Evolutionary conservation across 2,888 invertebrate species (phyloP).

Genomic region (Nephrocerus scutellatus): DNA sequence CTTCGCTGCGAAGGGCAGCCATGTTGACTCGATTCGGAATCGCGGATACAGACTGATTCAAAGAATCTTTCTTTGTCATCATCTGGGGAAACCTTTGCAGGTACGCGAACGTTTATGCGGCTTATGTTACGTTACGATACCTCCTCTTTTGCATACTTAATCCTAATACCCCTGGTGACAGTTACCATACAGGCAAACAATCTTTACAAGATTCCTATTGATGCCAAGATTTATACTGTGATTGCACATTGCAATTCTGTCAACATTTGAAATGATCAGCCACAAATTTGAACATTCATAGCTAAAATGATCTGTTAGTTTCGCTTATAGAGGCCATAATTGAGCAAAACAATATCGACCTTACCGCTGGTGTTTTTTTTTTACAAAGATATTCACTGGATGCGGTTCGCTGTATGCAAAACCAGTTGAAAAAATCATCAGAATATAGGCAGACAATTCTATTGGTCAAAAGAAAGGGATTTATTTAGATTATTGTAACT

Average conservation of each 20-base stretch:
- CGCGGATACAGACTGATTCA: too few relatives aligned
- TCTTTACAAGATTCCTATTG: conserved; percentile 69
- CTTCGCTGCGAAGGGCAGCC: too few relatives aligned
- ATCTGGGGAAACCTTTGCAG: too few relatives aligned
- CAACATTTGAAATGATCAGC: conserved; percentile 80
- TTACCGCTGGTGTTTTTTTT: conserved; percentile 48
- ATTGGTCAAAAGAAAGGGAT: conserved; percentile 68
- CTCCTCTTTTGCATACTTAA: conserved; percentile 60
- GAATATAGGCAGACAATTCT: conserved; percentile 87
- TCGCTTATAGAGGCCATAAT: conserved; percentile 95
- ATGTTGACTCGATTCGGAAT: too few relatives aligned
- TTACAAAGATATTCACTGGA: conserved; percentile 88
- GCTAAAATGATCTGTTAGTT: conserved; percentile 75
- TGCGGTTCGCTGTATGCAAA: conserved; percentile 96
- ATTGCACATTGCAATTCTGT: conserved; percentile 69
- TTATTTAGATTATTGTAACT: conserved; percentile 71
- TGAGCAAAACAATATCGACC: conserved; percentile 74
- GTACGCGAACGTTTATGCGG: too few relatives aligned
- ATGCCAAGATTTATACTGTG: conserved; percentile 79
- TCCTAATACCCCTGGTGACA: conserved; percentile 75
- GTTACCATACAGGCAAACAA: conserved; percentile 94
- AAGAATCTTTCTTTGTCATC: too few relatives aligned
- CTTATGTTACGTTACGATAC: conserved; percentile 47
- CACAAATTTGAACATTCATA: conserved; percentile 90
- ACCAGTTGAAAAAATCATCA: conserved; percentile 95